Conservation (phyloP, 2,113 vertebrate species). For the Vombatus ursinus region DNA sequence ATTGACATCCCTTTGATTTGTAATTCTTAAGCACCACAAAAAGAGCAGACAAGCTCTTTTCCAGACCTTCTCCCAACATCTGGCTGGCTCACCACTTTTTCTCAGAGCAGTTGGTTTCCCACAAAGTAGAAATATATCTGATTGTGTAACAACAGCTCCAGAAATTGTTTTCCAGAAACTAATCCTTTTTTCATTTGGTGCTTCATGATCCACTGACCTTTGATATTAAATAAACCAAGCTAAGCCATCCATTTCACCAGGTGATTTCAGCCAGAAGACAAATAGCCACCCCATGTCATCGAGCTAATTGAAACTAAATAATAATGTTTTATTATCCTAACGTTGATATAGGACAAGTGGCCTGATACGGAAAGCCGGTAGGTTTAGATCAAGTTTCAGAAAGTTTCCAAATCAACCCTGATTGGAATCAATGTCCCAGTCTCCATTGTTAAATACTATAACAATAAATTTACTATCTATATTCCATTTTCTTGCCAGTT, state of each 20-base stretch:
- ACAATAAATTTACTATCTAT: not conserved
- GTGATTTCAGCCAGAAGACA: not conserved
- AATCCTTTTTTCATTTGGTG: not conserved
- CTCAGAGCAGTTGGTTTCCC: too few relatives aligned
- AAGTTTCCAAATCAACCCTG: not conserved
- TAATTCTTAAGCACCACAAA: too few relatives aligned
- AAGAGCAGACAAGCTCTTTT: too few relatives aligned
- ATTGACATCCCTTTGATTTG: too few relatives aligned
- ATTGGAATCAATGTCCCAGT: not conserved
- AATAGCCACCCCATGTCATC: not conserved
- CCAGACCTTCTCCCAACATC: not conserved
- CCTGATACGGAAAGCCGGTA: not conserved
- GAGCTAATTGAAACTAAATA: not conserved
- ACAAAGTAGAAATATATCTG: not conserved
- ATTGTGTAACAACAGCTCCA: not conserved
- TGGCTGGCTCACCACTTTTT: not conserved
- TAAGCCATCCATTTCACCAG: not conserved
- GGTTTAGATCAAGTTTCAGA: not conserved
- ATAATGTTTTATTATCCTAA: not conserved
- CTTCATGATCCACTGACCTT: not conserved
- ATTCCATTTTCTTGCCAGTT: not conserved
- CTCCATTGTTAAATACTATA: not conserved
- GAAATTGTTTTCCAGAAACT: not conserved
- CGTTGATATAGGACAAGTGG: not conserved
- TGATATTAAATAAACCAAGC: not conserved